A percentile compares a stretch with the other conserved stretches of the same genome.
These are phyloP conservation scores for Brachionus rotundiformis DNA, from an alignment of 1,140 invertebrate species.

Conservation along the genomic window DNA sequence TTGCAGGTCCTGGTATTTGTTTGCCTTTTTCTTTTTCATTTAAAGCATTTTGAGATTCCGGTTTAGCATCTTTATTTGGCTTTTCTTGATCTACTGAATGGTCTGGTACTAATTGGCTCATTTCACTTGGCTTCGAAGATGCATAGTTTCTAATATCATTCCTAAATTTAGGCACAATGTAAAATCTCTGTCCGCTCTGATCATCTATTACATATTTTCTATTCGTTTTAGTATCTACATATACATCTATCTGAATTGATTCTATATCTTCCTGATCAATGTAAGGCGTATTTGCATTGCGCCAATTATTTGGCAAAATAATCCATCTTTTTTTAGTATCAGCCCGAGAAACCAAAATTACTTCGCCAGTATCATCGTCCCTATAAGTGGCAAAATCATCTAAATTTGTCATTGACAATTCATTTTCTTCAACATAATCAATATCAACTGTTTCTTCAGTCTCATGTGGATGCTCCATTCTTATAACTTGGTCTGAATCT, in stretches of 20 bases:
- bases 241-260: background rate
- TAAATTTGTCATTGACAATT: slow-evolving; percentile 1
- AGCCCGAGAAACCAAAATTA: background rate
- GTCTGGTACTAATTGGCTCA: background rate
- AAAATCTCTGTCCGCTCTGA: slow-evolving; percentile 10
- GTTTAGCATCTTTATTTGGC: too few species aligned
- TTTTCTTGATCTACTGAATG: background rate
- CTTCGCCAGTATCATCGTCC: slow-evolving; percentile 1
- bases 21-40: background rate
- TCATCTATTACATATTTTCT: slow-evolving; percentile 47
- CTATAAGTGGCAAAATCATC: background rate
- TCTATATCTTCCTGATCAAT: slow-evolving; percentile 23
- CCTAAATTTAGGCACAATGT: background rate
- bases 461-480: background rate
- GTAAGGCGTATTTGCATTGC: slow-evolving; percentile 21
- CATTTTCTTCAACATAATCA: slow-evolving; percentile 10
- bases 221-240: background rate
- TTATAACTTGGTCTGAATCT: slow-evolving; percentile 38
- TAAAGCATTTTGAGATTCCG: too few species aligned
- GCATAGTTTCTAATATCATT: slow-evolving; percentile 1
- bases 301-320: slow-evolving; percentile 35
- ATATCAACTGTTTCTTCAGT: background rate
- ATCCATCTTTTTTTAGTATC: slow-evolving; percentile 27
- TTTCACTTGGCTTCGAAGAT: background rate
- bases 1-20: background rate